These are phyloP conservation scores for Mechanitis messenoides DNA, from an alignment of 2,888 invertebrate species.

Conservation along the genomic window DNA sequence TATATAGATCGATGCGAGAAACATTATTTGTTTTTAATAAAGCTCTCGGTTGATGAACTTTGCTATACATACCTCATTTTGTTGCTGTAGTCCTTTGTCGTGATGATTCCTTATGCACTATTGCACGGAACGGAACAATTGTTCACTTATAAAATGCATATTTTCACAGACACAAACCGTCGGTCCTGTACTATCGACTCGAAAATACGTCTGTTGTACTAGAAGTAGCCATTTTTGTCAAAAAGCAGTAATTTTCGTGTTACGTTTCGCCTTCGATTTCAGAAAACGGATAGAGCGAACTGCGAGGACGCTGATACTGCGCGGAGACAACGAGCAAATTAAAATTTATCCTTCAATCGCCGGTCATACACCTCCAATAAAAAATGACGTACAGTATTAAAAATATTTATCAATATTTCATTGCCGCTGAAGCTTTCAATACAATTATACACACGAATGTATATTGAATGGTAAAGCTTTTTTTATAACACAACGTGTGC, in stretches of 20 bases:
- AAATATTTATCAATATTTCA: conserved; percentile 22
- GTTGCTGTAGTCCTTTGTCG: conserved; percentile 67
- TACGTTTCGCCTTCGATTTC: conserved; percentile 63
- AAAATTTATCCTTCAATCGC: conserved; percentile 33
- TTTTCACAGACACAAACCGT: conserved; percentile 61
- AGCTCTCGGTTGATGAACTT: conserved; percentile 58
- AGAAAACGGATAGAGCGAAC: conserved; percentile 58
- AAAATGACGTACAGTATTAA: conserved; percentile 25
- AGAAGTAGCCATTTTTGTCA: conserved; percentile 72
- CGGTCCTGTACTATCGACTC: conserved; percentile 62
- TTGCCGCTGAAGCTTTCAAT: conserved; percentile 30
- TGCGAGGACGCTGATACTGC: conserved; percentile 65
- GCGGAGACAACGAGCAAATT: conserved; percentile 41
- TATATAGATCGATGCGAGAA: conserved; percentile 62
- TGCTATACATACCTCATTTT: conserved; percentile 73
- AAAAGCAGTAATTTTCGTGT: conserved; percentile 53
- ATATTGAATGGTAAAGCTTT: conserved; percentile 26
- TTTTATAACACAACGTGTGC: conserved; percentile 33
- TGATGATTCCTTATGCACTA: conserved; percentile 70
- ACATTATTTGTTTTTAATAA: conserved; percentile 63
- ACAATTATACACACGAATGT: conserved; percentile 27
- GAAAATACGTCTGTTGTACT: conserved; percentile 53
- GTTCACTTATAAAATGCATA: conserved; percentile 72
- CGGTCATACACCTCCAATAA: conserved; percentile 30
- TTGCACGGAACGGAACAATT: conserved; percentile 71